Evolutionary conservation across 2,888 invertebrate genomes (phyloP), one percentile per base, ranked within the genome.

Genomic region (Lumbricus terrestris): DNA sequence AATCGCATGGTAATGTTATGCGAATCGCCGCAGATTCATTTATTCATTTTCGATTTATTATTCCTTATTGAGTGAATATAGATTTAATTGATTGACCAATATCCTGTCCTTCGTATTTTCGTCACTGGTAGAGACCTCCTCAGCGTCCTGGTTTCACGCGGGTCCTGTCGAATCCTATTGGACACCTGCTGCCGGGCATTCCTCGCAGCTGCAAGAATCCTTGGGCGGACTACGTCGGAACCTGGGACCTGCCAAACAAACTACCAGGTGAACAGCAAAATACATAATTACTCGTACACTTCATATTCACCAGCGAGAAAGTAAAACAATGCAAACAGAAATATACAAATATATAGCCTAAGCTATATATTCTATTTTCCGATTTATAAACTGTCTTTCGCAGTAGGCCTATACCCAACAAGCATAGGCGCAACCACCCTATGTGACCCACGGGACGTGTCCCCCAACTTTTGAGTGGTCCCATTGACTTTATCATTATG

Each of bases 181-280:
- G 95, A 16, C 94, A 95, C 92, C 91, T 95, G 35, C 89, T 93
- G 37, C 91, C 93, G 42, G 93, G 93, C 29, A 93, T 94, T 8
- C 93, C 92, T 88, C 92, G 93, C 89, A 93, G 93, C 20, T 92
- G 93, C 47, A 92, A 93, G 42, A 94, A 94, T 69, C 95, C 95
- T 90, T 95, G 94, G 94, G 95, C 95, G 33, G 93, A 92, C 33
- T 95, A 93, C 93, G 93, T 95, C n/a, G 94, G 94, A 38, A 95
- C 95, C 34, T 95, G 94, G 94, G 95, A 95, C 89, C 92, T 95
- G 93, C 95, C 95, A 33, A 91, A 92, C 82, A 93, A 93, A 91
- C 93, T 95, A 90, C 94, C 94, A 93, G 94, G 94, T 91, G 69
- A 69, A n/a, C 69, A 69, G 16, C 13, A 13, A 13, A 69, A 23